Conservation (phyloP, 2,113 vertebrate species). For the Cyrtonyx montezumae region DNA sequence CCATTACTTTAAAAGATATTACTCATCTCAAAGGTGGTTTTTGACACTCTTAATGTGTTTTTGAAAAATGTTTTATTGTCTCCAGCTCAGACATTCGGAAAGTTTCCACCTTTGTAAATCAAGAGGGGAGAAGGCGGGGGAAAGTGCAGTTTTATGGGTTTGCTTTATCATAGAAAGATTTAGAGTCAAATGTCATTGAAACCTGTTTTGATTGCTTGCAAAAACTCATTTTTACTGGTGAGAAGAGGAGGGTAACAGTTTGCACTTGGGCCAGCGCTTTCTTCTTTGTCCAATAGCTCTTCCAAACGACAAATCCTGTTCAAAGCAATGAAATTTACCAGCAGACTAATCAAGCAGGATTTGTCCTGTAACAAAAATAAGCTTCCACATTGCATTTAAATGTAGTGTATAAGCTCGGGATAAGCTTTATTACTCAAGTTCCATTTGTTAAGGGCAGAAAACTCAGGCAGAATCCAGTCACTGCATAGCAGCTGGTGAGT, state of each 20-base stretch:
- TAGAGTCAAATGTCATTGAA: background rate
- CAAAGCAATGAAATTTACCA: background rate
- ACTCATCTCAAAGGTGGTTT: constrained; percentile 56
- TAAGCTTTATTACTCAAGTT: background rate
- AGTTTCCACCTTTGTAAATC: constrained; percentile 51
- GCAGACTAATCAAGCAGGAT: background rate
- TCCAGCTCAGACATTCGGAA: constrained; percentile 30
- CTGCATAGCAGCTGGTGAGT: background rate
- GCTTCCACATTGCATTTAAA: background rate
- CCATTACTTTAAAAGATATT: constrained; percentile 57
- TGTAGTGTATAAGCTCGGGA: background rate
- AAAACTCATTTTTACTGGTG: background rate
- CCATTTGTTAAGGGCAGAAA: background rate
- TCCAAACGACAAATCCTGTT: background rate
- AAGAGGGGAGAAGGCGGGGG: background rate
- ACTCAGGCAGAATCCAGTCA: accelerated
- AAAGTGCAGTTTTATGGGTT: constrained; percentile 25
- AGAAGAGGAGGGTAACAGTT: background rate
- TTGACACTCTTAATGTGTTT: constrained; percentile 60
- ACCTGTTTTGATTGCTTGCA: background rate
- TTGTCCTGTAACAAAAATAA: background rate
- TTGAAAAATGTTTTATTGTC: constrained; percentile 51
- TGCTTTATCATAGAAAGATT: background rate
- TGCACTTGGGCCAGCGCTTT: background rate
- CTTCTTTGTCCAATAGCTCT: background rate